Conservation (phyloP, 2,113 vertebrate species). For the Pseudopipra pipra region DNA sequence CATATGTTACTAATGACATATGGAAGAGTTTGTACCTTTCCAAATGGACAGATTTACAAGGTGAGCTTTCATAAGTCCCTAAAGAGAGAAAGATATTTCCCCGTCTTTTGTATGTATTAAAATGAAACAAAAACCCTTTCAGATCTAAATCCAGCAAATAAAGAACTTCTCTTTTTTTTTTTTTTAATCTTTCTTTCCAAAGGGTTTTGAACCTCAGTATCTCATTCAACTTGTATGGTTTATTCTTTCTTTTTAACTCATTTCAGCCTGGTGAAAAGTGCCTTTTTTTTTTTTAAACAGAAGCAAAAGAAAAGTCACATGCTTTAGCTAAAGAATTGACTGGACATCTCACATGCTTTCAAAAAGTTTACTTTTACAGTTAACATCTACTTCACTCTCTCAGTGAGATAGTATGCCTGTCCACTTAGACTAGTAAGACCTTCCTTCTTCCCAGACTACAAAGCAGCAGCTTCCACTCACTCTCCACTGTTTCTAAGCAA, state of each 20-base stretch:
- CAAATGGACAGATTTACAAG: background rate
- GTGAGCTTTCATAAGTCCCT: background rate
- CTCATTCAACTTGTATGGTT: background rate
- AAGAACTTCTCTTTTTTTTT: background rate
- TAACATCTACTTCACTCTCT: background rate
- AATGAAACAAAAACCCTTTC: background rate
- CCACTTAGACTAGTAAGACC: background rate
- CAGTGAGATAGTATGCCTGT: background rate
- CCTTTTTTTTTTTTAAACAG: background rate
- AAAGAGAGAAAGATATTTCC: slow-evolving; percentile 4
- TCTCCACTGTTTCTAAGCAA: background rate
- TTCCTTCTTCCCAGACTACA: background rate
- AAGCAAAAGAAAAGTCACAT: background rate
- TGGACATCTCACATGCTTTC: background rate
- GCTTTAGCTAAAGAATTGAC: background rate
- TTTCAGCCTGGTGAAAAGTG: background rate
- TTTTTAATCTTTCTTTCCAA: background rate
- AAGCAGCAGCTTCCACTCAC: background rate
- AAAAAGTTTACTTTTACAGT: background rate
- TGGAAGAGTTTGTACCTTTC: slow-evolving; percentile 22
- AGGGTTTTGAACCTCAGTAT: slow-evolving; percentile 1
- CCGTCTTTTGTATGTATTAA: background rate
- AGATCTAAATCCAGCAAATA: slow-evolving; percentile 34
- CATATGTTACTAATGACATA: background rate
- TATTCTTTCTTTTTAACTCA: background rate